Base-by-base conservation (phyloP, 2,797 vertebrate species). In the Helarctos malayanus region DNA sequence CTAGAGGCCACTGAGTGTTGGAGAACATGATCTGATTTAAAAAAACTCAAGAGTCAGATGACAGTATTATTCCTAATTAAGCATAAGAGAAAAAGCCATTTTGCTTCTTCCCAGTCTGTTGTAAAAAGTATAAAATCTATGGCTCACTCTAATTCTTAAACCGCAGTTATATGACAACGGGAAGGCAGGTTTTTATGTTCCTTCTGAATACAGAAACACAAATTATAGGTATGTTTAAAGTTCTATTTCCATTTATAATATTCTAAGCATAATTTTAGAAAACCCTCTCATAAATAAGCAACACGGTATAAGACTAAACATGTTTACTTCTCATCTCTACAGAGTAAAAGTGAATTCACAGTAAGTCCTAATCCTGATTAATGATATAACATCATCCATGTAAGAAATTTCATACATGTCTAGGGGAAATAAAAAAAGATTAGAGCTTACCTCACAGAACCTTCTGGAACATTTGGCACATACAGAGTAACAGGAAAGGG, bases 381-480 rank as follows among this genome's bases (percentile, higher is more conserved):
- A 95, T 56, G 18, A 90, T 52, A 57, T 38, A 92, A 89, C 12
- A 97, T 49, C 54, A 61, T 81, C 23, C 19, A 96, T 0, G 54
- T 25, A 96, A 95, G 52, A 97, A 41, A 96, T 9, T 49, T 79
- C 45, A 75, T 63, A 61, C 8, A 16, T 57, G 19, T 71, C 35
- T 73, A 3, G 49, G 10, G 79, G 1, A 12, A 57, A 69, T 56
- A 19, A 65, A 80, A 79, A 87, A 52, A 12, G 25, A 32, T 49
- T 23, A 35, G 6, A 78, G 32, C 95, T 99, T 97, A 99, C 99
- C 99, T 99, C 97, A 99, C 99, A 85, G 99, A 99, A 97, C 99
- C 99, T 38, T 99, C 99, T n/a, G 99, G 99, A 86, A 99, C 98
- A 96, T 99, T 99, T 83, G 99, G 99, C 91, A 99, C 99, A 45